These are phyloP conservation scores for Homalodisca vitripennis DNA, from an alignment of 1,140 invertebrate genomes.

Conservation along the genomic window DNA sequence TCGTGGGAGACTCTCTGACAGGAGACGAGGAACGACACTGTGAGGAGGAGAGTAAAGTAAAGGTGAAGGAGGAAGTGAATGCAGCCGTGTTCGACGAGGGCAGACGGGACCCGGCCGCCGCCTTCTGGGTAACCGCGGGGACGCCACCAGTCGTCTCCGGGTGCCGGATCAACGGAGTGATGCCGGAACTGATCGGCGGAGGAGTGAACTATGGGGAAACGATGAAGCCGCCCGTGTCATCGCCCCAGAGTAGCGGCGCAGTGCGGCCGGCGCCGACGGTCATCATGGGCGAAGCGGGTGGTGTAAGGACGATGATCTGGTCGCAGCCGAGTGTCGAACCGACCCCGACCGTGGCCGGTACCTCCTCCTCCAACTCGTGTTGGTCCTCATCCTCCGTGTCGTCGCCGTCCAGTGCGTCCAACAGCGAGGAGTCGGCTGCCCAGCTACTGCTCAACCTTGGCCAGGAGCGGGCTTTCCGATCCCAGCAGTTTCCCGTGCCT, in stretches of 20 bases:
- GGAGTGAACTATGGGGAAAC: slow-evolving; percentile 46
- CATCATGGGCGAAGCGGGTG: slow-evolving; percentile 88
- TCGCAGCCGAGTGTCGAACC: slow-evolving; percentile 61
- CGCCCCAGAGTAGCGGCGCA: slow-evolving; percentile 50
- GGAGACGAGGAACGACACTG: not conserved
- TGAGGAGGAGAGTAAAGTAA: slow-evolving; percentile 43
- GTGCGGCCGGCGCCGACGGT: slow-evolving; percentile 67
- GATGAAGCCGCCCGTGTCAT: slow-evolving; percentile 59
- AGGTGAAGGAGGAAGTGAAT: slow-evolving; percentile 52
- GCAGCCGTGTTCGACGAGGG: slow-evolving; percentile 50
- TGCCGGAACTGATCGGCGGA: slow-evolving; percentile 45
- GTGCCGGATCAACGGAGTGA: slow-evolving; percentile 38
- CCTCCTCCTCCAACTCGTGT: slow-evolving; percentile 33
- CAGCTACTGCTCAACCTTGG: slow-evolving; percentile 79
- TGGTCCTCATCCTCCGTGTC: slow-evolving; percentile 38
- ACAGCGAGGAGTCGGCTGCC: slow-evolving; percentile 74
- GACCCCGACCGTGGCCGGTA: slow-evolving; percentile 42
- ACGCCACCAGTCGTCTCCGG: slow-evolving; percentile 56
- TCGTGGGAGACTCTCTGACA: not conserved
- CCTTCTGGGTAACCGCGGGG: slow-evolving; percentile 33
- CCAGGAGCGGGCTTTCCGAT: slow-evolving; percentile 36
- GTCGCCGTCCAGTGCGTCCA: slow-evolving; percentile 37
- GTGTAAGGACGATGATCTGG: slow-evolving; percentile 90
- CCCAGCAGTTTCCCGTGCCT: slow-evolving; percentile 53
- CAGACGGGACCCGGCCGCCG: slow-evolving; percentile 18